These are phyloP conservation scores for Sciurus carolinensis DNA, from an alignment of 2,797 vertebrate species.

Conservation along the genomic window DNA sequence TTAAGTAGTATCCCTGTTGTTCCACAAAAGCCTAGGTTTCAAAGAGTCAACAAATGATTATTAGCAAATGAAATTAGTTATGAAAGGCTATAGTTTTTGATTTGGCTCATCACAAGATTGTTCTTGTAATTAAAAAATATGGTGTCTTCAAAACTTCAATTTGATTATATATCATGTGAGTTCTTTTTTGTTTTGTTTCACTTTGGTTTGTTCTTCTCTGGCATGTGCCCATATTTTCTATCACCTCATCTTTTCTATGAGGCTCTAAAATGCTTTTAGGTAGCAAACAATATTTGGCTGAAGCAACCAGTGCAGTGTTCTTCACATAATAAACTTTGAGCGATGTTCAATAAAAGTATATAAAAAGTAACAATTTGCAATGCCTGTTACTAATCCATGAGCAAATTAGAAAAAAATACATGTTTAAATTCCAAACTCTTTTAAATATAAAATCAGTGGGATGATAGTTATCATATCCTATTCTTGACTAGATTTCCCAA, in stretches of 20 bases:
- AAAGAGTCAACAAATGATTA: not conserved
- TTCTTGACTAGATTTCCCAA: conserved; percentile 14
- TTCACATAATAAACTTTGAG: conserved; percentile 33
- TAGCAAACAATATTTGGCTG: conserved; percentile 36
- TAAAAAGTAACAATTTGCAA: conserved; percentile 8
- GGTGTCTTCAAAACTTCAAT: not conserved
- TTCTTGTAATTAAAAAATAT: not conserved
- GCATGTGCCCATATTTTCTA: not conserved
- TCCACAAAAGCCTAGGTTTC: not conserved
- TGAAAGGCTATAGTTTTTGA: not conserved
- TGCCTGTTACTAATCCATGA: not conserved
- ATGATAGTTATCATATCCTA: not conserved
- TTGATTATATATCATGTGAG: not conserved
- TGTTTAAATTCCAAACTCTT: conserved; percentile 24
- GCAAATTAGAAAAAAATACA: not conserved
- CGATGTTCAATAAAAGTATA: not conserved
- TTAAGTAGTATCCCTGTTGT: not conserved
- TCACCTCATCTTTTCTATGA: conserved; percentile 22
- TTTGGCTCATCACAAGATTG: not conserved
- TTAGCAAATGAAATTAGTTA: conserved; percentile 30
- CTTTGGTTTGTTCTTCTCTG: conserved; percentile 43
- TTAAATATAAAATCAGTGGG: conserved; percentile 23
- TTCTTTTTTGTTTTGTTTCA: conserved; percentile 11
- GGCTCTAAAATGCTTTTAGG: conserved; percentile 12
- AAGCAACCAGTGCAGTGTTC: not conserved